Evolutionary conservation across 2,113 vertebrate genomes (phyloP).

Genomic region (Saccopteryx bilineata): DNA sequence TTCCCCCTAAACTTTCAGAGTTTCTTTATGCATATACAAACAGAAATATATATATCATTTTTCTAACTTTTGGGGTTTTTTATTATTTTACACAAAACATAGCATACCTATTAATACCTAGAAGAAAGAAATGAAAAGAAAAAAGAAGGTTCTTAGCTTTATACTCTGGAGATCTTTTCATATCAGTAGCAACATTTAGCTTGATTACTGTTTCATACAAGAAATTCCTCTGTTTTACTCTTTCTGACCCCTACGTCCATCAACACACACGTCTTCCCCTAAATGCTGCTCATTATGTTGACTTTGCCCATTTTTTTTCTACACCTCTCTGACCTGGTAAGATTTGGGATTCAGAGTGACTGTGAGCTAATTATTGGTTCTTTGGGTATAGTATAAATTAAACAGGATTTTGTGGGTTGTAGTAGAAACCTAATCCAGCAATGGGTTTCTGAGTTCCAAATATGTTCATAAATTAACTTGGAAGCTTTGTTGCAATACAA

Average conservation of each 20-base stretch:
- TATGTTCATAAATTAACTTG: slow-evolving; percentile 48
- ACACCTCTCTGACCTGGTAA: neutral
- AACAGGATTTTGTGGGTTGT: neutral
- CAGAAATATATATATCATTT: slow-evolving; percentile 21
- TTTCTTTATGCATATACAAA: slow-evolving; percentile 52
- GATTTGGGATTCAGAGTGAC: slow-evolving; percentile 12
- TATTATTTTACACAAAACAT: slow-evolving; percentile 1
- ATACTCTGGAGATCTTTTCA: slow-evolving; percentile 34
- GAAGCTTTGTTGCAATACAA: slow-evolving; percentile 40
- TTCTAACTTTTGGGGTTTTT: neutral
- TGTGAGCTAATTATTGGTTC: neutral
- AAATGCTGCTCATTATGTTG: neutral
- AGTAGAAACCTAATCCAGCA: neutral
- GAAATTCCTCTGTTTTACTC: slow-evolving; percentile 23
- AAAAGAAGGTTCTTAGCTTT: neutral
- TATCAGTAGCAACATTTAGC: neutral
- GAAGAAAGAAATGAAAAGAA: neutral
- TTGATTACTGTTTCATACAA: slow-evolving; percentile 41
- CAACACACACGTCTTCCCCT: neutral
- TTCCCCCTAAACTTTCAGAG: neutral
- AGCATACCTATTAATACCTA: neutral
- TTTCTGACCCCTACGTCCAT: neutral
- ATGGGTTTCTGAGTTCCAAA: neutral
- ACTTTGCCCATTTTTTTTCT: slow-evolving; percentile 17
- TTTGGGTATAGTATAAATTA: neutral